Base-by-base conservation (phyloP, 2,888 invertebrate species). In the Phengaris alcon region DNA sequence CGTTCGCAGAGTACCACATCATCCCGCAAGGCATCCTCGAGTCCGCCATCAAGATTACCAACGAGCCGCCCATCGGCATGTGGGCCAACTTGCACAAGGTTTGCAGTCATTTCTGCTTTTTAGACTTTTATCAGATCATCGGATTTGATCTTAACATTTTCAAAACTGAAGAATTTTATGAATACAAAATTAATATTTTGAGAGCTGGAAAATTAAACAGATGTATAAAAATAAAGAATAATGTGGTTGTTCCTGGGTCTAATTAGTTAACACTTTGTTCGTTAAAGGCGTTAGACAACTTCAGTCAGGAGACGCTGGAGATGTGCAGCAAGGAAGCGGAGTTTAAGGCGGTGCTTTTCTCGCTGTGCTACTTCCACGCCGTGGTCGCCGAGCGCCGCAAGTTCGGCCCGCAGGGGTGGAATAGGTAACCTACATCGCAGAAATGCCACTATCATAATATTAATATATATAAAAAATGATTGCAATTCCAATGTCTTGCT, bases 391-490 rank as follows among this genome's bases (percentile, higher is more conserved):
- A 99, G 87, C 93, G 98, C 77, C 94, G 98, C 64, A 98, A 99
- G 90, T 99, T 99, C 86, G 99, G 98, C 0, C 96, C 99, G 0
- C 98, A 98, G 87, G 98, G 98, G 12, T 98, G 98, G 98, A 98
- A 98, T 85, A 95, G 96, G 88, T 91, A 81, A 73, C 68, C 9
- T 59, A 3, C 22, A 59, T 8, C 59, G 10, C 9, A 8, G 0
- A 22, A 22, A 0, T 22, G 22, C 22, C 22, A 22, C 22, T 22
- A 22, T 22, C 22, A 22, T 22, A 22, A 22, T 22, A 22, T 22
- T 22, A 22, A 22, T 22, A 22, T 22, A 22, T 22, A 22, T 22
- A 22, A 22, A 22, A 22, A 22, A 22, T 22, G 22, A 22, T 22
- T 22, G 22, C 22, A 22, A 22, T 22, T 22, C 22, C 22, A 22